Evolutionary conservation across 2,113 vertebrate genomes (phyloP).

Genomic region (Cyprinus carpio): DNA sequence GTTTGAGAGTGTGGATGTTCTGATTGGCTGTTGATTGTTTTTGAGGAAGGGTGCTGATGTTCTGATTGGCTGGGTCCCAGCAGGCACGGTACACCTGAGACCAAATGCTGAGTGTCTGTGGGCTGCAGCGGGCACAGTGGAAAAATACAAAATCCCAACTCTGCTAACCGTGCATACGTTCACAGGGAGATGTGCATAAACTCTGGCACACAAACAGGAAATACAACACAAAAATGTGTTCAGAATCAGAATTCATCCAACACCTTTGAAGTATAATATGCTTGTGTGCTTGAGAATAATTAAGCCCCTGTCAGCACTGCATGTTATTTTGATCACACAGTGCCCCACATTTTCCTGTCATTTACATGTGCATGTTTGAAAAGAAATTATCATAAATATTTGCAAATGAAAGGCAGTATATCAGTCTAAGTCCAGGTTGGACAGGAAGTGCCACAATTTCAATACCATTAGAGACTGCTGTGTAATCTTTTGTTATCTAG

Average conservation of each 20-base stretch:
- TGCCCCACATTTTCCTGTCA: neutral
- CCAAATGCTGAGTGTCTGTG: conserved; percentile 35
- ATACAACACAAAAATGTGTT: conserved; percentile 11
- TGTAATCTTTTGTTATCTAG: neutral
- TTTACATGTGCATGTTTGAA: conserved; percentile 14
- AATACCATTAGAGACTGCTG: neutral
- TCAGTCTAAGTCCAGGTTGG: neutral
- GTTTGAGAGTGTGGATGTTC: conserved; percentile 16
- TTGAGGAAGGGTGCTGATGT: neutral
- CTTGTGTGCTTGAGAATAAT: neutral
- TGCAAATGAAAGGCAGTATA: neutral
- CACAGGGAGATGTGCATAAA: conserved; percentile 7
- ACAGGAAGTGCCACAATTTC: neutral
- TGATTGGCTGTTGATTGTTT: conserved; percentile 29
- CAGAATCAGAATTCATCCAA: conserved; percentile 24
- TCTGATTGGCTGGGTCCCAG: conserved; percentile 42
- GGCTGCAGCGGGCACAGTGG: conserved; percentile 40
- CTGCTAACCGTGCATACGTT: conserved; percentile 28
- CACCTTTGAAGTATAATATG: conserved; percentile 35
- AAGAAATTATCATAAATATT: conserved; percentile 31
- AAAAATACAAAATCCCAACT: conserved; percentile 48
- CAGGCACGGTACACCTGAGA: conserved; percentile 45
- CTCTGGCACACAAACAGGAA: neutral
- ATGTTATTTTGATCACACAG: conserved; percentile 5
- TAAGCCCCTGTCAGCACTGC: neutral